phyloP scores from a whole-genome alignment of 2,797 vertebrate genomes.

The Gymnothorax javanicus region DNA sequence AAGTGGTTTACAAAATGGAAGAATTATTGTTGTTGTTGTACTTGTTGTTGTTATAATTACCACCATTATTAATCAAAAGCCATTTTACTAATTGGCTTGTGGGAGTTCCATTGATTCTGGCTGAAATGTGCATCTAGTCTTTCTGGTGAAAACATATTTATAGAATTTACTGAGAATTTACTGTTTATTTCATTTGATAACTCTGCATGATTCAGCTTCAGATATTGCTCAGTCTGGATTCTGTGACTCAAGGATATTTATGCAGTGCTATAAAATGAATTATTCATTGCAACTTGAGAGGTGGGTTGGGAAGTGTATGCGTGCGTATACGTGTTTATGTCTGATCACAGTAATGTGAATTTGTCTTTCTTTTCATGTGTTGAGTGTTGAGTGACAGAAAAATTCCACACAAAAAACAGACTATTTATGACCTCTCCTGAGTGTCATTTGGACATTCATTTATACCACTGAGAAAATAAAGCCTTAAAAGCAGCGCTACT shows the following conservation, averaged over 20 bases:
- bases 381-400: not conserved
- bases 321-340: not conserved
- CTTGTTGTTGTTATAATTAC: too few relatives aligned
- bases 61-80: not conserved
- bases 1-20: too few relatives aligned
- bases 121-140: not conserved
- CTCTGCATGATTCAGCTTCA: not conserved
- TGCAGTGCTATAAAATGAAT: not conserved
- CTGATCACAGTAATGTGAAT: too few relatives aligned
- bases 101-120: not conserved
- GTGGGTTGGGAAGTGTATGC: not conserved
- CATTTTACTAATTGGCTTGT: not conserved
- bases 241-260: slow-evolving; percentile 8
- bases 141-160: not conserved
- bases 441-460: too few relatives aligned
- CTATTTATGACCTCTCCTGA: too few relatives aligned
- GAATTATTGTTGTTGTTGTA: too few relatives aligned
- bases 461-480: too few relatives aligned
- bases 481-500: too few relatives aligned
- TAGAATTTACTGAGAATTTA: not conserved
- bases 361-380: not conserved
- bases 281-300: not conserved
- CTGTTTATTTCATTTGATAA: not conserved
- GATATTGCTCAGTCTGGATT: not conserved
- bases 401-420: too few relatives aligned